Evolutionary conservation across 2,797 vertebrate species (phyloP).

Genomic region (Pseudochirops cupreus): DNA sequence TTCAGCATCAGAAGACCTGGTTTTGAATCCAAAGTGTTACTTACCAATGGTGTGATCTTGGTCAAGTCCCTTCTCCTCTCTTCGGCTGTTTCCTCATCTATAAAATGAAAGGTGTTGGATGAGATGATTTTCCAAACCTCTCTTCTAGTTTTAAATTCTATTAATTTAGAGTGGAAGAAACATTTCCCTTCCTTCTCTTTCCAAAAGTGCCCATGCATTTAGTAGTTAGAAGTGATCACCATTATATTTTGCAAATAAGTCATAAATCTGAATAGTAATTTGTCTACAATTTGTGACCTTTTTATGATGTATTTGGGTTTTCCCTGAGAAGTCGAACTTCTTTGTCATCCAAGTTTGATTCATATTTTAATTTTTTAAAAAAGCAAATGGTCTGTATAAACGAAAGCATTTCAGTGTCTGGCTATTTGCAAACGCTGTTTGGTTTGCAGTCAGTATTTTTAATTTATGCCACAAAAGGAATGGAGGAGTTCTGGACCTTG

Average conservation of each 20-base stretch:
- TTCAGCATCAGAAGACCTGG: not conserved
- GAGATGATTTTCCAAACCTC: not conserved
- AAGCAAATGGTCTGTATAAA: slow-evolving; percentile 75
- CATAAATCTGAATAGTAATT: slow-evolving; percentile 83
- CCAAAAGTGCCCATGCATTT: slow-evolving; percentile 64
- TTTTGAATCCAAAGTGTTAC: not conserved
- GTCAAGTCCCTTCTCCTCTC: not conserved
- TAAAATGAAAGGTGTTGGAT: not conserved
- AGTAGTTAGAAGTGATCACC: slow-evolving; percentile 79
- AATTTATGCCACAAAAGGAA: slow-evolving; percentile 74
- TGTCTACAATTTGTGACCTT: slow-evolving; percentile 84
- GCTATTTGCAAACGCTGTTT: slow-evolving; percentile 75
- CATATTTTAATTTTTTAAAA: slow-evolving; percentile 83
- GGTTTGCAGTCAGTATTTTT: slow-evolving; percentile 77
- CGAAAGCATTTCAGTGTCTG: slow-evolving; percentile 73
- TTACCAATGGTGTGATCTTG: not conserved
- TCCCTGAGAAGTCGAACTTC: slow-evolving; percentile 81
- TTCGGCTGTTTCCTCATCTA: not conserved
- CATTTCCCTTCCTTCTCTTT: slow-evolving; percentile 54
- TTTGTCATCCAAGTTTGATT: slow-evolving; percentile 84
- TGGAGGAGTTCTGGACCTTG: slow-evolving; percentile 50
- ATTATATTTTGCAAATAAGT: slow-evolving; percentile 81
- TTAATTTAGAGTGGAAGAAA: not conserved
- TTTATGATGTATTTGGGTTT: slow-evolving; percentile 81
- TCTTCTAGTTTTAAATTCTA: not conserved